Evolutionary conservation across 1,140 invertebrate genomes (phyloP).

Genomic region (Drosophila quadrilineata): DNA sequence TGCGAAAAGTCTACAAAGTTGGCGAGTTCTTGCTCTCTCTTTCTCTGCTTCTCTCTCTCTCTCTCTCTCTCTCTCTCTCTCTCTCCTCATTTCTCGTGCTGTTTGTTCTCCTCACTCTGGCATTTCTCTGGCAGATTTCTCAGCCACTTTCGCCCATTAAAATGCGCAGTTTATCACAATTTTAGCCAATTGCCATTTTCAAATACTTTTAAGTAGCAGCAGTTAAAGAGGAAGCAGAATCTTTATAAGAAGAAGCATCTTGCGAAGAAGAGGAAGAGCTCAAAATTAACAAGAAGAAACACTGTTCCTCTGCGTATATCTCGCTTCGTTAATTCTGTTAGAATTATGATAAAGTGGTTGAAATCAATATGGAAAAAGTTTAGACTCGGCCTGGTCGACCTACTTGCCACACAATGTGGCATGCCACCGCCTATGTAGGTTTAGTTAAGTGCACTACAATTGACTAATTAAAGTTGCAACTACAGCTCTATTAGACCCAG

Average conservation of each 20-base stretch:
- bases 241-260: neutral
- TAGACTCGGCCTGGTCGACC: slow-evolving; percentile 5
- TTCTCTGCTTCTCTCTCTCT: neutral
- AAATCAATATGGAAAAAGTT: too few species aligned
- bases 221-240: neutral
- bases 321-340: neutral
- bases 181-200: neutral
- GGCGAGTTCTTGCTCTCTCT: too few species aligned
- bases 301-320: neutral
- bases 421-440: slow-evolving; percentile 4
- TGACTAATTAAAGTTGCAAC: too few species aligned
- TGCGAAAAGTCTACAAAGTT: neutral
- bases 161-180: slow-evolving; percentile 15
- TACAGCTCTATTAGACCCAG: too few species aligned
- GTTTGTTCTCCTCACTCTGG: neutral
- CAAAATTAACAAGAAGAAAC: too few species aligned
- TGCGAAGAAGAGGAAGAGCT: too few species aligned
- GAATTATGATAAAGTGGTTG: slow-evolving; percentile 2
- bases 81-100: neutral
- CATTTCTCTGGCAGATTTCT: neutral
- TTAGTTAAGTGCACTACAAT: too few species aligned
- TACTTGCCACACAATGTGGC: slow-evolving; percentile 16
- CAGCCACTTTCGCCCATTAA: slow-evolving; percentile 16
- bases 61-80: neutral
- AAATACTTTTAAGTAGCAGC: neutral